Evolutionary conservation across 2,113 vertebrate genomes (phyloP), one percentile per base, ranked within the genome.

Genomic region (Nettapus auritus): DNA sequence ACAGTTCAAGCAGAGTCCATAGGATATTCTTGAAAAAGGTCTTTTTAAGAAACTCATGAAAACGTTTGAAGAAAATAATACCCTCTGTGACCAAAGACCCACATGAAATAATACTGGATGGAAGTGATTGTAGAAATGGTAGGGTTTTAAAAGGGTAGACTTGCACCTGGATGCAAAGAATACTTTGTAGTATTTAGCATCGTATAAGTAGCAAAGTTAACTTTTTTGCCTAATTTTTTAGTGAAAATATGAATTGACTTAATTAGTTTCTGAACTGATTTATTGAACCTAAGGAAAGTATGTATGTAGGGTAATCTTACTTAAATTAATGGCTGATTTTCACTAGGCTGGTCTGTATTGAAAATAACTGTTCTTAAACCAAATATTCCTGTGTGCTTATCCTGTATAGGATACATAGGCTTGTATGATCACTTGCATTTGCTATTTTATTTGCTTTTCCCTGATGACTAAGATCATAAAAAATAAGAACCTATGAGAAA

Each of bases 241-340:
- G 12, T 17, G 15, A 66, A 70, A 56, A n/a, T 1, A 0, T n/a
- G n/a, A 20, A 23, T 94, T 88, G 71, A 29, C 17, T 75, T 46
- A 20, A 31, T 52, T 63, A 21, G 36, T 71, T 92, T 81, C 13
- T 26, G 50, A 69, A 69, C 13, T 8, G 19, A 46, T 77, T 62
- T 80, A 7, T 26, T 70, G 55, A 89, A 17, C 70, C 50, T 50
- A 46, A 64, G 59, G 71, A 68, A 52, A 83, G 17, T 60, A 19
- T 52, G 17, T 38, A 31, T 66, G 42, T 56, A 44, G 28, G 33
- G 56, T 23, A 56, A 11, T 84, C 29, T 66, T 64, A 68, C 26
- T 75, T 71, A 34, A 82, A 50, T 69, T 75, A 84, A 57, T 75
- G 62, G 50, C 86, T 69, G 93, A 18, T 79, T 94, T 93, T 92